Evolutionary conservation across 2,888 invertebrate species (phyloP).

Genomic region (Romanomermis culicivorax): DNA sequence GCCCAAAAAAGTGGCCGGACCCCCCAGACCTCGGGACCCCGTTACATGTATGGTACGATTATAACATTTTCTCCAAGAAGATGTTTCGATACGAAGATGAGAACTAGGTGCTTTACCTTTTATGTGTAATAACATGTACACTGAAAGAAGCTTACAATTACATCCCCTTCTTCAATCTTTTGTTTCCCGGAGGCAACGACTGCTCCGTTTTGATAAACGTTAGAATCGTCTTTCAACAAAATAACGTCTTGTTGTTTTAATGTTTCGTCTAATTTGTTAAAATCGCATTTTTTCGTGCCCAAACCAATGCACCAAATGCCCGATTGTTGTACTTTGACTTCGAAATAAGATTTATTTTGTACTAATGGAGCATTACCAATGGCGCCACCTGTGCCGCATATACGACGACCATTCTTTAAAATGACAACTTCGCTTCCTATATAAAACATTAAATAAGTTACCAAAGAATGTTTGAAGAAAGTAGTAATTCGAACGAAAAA

Average conservation of each 20-base stretch:
- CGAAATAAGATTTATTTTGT: slow-evolving; percentile 93
- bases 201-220: slow-evolving; percentile 58
- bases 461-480: too few relatives aligned
- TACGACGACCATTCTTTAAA: slow-evolving; percentile 69
- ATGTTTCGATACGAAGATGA: too few relatives aligned
- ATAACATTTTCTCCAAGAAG: too few relatives aligned
- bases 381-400: slow-evolving; percentile 86
- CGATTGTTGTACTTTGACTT: slow-evolving; percentile 85
- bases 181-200: slow-evolving; percentile 46
- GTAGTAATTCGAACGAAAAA: background rate
- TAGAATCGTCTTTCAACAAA: slow-evolving; percentile 73
- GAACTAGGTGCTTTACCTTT: too few relatives aligned
- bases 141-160: too few relatives aligned
- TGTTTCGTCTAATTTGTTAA: slow-evolving; percentile 44
- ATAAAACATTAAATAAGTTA: too few relatives aligned
- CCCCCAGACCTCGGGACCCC: too few relatives aligned
- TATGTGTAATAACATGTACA: too few relatives aligned
- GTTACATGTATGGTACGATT: too few relatives aligned
- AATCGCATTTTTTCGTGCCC: slow-evolving; percentile 62
- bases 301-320: slow-evolving; percentile 83
- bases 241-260: slow-evolving; percentile 29
- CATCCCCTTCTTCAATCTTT: slow-evolving; percentile 71
- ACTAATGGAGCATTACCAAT: slow-evolving; percentile 77
- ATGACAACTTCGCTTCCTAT: slow-evolving; percentile 82
- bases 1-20: too few relatives aligned